These are phyloP conservation scores for Pantherophis alleghaniensis DNA, from an alignment of 2,797 vertebrate genomes.

Conservation along the genomic window DNA sequence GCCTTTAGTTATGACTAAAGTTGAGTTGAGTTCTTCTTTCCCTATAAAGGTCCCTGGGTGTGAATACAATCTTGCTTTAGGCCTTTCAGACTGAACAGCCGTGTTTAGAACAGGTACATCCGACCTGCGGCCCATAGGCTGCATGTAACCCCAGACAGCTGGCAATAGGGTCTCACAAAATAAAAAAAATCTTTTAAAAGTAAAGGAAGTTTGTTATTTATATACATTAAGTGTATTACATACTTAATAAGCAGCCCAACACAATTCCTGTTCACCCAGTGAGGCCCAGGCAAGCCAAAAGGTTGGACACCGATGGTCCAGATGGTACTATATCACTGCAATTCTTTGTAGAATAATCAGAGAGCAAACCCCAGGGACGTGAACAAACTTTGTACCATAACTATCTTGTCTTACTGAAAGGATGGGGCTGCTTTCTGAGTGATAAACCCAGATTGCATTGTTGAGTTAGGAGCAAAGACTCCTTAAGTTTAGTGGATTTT, in stretches of 20 bases:
- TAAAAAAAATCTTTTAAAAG: not conserved
- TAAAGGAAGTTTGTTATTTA: not conserved
- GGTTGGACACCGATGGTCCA: not conserved
- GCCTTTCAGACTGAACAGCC: not conserved
- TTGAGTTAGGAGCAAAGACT: not conserved
- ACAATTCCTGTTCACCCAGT: not conserved
- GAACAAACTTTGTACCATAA: not conserved
- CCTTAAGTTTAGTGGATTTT: not conserved
- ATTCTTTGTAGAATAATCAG: not conserved
- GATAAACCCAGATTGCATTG: not conserved
- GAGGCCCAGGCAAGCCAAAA: not conserved
- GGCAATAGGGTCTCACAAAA: not conserved
- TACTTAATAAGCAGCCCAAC: not conserved
- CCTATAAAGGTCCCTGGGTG: not conserved
- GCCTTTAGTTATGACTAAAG: too few species aligned
- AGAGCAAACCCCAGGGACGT: not conserved
- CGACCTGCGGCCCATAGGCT: not conserved
- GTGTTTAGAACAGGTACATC: not conserved
- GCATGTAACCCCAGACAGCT: not conserved
- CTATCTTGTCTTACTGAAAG: not conserved
- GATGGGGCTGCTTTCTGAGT: not conserved
- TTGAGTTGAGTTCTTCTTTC: not conserved
- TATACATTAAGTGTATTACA: not conserved
- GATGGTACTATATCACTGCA: not conserved
- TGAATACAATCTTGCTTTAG: not conserved